These are phyloP conservation scores for Eupithecia pulchellata DNA, from an alignment of 2,888 invertebrate species.

Conservation along the genomic window DNA sequence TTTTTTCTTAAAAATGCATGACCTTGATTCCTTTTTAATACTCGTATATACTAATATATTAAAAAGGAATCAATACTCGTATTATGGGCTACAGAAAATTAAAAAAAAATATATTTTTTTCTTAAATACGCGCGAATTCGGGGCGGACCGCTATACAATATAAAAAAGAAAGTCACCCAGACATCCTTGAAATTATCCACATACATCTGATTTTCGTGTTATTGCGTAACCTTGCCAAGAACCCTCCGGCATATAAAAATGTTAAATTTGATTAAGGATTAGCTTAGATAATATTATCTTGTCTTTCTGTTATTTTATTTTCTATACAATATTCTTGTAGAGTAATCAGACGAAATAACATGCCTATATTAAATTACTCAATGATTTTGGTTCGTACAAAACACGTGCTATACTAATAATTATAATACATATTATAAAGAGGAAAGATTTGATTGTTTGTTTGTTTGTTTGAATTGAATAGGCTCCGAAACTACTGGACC, in stretches of 20 bases:
- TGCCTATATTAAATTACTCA: neutral
- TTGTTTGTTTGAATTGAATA: too few relatives aligned
- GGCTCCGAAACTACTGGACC: too few relatives aligned
- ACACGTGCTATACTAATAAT: too few relatives aligned
- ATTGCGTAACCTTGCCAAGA: neutral
- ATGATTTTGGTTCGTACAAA: neutral
- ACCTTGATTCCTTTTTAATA: too few relatives aligned
- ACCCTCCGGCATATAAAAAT: neutral
- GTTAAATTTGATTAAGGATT: neutral
- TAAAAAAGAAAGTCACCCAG: neutral
- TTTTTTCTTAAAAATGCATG: too few relatives aligned
- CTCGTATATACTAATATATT: neutral
- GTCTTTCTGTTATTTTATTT: neutral
- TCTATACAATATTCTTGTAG: neutral
- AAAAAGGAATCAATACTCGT: too few relatives aligned
- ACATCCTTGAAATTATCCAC: neutral
- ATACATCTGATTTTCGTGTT: neutral
- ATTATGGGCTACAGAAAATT: too few relatives aligned
- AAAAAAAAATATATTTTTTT: too few relatives aligned
- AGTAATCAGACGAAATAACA: neutral
- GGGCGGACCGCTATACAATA: too few relatives aligned
- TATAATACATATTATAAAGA: too few relatives aligned
- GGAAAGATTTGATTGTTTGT: too few relatives aligned
- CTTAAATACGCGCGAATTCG: too few relatives aligned
- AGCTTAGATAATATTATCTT: neutral